Evolutionary conservation across 2,797 vertebrate genomes (phyloP).

Genomic region (Gorsachius magnificus): DNA sequence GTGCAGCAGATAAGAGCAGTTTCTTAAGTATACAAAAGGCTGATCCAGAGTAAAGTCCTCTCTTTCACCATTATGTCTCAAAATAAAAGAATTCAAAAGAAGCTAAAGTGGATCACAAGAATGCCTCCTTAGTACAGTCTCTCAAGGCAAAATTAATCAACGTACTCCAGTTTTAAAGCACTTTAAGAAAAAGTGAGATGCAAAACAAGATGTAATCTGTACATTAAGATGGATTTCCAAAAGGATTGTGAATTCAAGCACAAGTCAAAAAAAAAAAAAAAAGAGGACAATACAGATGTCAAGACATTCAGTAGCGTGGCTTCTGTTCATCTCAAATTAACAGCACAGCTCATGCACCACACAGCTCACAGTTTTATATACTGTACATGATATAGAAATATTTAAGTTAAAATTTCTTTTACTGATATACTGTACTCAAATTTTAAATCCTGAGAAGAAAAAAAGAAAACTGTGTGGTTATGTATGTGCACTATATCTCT

Average conservation of each 20-base stretch:
- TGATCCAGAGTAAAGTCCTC: constrained; percentile 23
- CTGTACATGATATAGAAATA: constrained; percentile 85
- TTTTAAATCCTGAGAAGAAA: constrained; percentile 89
- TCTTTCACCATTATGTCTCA: neutral
- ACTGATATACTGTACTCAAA: constrained; percentile 81
- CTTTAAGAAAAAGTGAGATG: constrained; percentile 23
- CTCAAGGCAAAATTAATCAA: constrained; percentile 45
- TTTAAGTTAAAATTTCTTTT: constrained; percentile 87
- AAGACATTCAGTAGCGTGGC: constrained; percentile 69
- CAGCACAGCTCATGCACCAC: constrained; percentile 80
- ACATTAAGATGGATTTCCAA: constrained; percentile 34
- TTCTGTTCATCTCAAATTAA: constrained; percentile 65
- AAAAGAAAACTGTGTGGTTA: constrained; percentile 62
- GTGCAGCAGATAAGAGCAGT: neutral
- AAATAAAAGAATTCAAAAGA: constrained; percentile 28
- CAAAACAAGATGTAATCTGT: neutral
- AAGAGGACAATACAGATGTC: constrained; percentile 41
- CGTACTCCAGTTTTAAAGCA: constrained; percentile 58
- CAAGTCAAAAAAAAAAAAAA: neutral
- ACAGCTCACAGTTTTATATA: constrained; percentile 85
- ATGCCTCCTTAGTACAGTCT: constrained; percentile 33
- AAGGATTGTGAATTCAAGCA: constrained; percentile 39
- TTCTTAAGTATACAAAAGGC: neutral
- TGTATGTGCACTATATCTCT: constrained; percentile 23
- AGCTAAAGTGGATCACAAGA: constrained; percentile 37